Conservation (phyloP, 2,888 invertebrate genomes). For the Andrena praecox region DNA sequence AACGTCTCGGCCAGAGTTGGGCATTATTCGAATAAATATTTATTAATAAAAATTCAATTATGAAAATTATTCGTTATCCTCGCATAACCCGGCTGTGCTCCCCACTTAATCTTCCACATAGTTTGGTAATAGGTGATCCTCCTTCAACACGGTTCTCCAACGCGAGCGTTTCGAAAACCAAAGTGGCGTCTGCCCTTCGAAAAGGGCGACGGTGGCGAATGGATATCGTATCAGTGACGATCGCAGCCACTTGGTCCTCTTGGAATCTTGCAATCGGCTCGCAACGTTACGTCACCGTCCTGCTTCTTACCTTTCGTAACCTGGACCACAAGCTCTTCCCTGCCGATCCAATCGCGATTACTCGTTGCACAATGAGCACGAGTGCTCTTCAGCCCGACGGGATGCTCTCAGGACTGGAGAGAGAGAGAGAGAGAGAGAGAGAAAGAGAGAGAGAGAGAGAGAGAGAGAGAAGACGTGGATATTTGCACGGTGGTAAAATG, state of each 20-base stretch:
- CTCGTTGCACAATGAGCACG: constrained; percentile 49
- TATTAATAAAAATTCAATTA: no score
- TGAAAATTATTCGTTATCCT: no score
- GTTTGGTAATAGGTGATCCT: background rate
- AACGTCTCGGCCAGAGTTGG: no score
- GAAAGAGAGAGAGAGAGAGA: background rate
- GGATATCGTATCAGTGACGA: constrained; percentile 17
- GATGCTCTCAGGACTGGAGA: constrained; percentile 15
- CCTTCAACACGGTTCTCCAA: background rate
- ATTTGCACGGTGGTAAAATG: constrained; percentile 22
- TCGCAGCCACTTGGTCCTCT: constrained; percentile 15
- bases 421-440: background rate
- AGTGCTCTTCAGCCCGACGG: constrained; percentile 25
- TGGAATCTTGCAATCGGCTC: constrained; percentile 57
- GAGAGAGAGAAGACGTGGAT: background rate
- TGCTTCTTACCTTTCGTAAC: constrained; percentile 57
- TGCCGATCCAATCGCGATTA: constrained; percentile 58
- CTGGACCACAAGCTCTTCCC: constrained; percentile 60
- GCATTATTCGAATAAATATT: no score
- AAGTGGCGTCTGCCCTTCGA: background rate
- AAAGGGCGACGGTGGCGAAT: background rate
- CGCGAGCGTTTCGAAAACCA: constrained; percentile 20
- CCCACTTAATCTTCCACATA: background rate
- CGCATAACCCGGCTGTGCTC: no score
- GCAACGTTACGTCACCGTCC: constrained; percentile 43